phyloP scores from a whole-genome alignment of 2,113 vertebrate species.

The Arvicanthis niloticus region DNA sequence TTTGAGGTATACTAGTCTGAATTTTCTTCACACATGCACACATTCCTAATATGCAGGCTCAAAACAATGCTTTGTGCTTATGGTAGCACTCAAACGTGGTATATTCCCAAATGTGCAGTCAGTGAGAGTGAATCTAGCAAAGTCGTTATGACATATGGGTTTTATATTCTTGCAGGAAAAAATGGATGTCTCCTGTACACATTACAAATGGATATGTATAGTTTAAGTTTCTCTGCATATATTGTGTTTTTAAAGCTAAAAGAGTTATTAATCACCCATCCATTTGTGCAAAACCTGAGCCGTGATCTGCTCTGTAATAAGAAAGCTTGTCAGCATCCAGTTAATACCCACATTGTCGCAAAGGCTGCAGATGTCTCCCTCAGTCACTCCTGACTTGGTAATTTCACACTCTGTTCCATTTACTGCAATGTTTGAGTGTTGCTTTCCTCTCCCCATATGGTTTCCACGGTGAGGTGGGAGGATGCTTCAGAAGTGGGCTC shows the following conservation, averaged over 20 bases:
- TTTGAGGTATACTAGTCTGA: not conserved
- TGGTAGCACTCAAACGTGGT: not conserved
- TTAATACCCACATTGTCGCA: not conserved
- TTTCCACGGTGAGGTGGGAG: not conserved
- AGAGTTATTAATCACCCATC: constrained; percentile 37
- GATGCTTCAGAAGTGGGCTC: not conserved
- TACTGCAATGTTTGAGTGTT: not conserved
- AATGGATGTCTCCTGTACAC: not conserved
- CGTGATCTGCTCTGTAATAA: not conserved
- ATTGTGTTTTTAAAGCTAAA: constrained; percentile 35
- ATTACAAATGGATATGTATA: not conserved
- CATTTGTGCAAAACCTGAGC: constrained; percentile 38
- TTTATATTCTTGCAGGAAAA: not conserved
- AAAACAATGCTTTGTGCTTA: not conserved
- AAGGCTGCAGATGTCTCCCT: not conserved
- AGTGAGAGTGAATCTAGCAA: not conserved
- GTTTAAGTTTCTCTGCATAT: constrained; percentile 2
- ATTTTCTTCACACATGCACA: not conserved
- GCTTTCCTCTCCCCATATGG: not conserved
- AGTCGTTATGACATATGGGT: not conserved
- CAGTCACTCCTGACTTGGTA: not conserved
- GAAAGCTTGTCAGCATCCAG: not conserved
- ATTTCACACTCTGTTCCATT: not conserved
- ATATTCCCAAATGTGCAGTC: not conserved
- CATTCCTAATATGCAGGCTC: not conserved